Evolutionary conservation across 2,113 vertebrate genomes (phyloP), one percentile per base, ranked within the genome.

Genomic region (Pteronura brasiliensis): DNA sequence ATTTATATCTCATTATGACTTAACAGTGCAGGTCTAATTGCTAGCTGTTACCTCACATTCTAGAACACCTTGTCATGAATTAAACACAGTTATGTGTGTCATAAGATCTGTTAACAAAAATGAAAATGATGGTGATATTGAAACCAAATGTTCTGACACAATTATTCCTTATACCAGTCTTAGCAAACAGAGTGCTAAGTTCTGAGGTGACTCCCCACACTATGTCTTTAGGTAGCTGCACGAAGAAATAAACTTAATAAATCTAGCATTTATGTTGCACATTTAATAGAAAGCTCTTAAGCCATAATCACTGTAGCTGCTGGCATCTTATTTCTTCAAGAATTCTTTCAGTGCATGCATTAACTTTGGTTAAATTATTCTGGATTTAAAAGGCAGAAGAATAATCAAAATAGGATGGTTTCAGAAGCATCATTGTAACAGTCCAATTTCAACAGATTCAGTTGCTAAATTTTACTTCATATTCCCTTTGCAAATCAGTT

Each of bases 391-490:
- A 98, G 94, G 97, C 98, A 98, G 93, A 95, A 98, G 96, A 97
- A 88, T 93, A 95, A 93, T 93, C 17, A 96, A 98, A 98, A 97
- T 91, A 93, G n/a, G 84, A 93, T 94, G 79, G 29, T 97, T 98
- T 98, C 97, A 89, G 95, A 97, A 98, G 89, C 95, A 97, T 97
- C 97, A 95, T 72, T 96, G 96, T 97, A 98, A 98, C 98, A 99
- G 97, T 98, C 94, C 96, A 8, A 97, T 98, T 98, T 98, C 97
- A 98, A 97, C 98, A 98, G 88, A 95, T 96, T 98, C 98, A 83
- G 94, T 95, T 99, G 98, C 92, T 98, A 98, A 98, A 98, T 97
- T 98, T 99, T 98, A 98, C 98, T 98, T 98, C 97, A 98, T 95
- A 98, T 98, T 98, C 96, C 97, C 98, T 98, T 98, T 98, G 94